Percentiles rank a stretch among this genome's conserved stretches.
Evolutionary conservation across 2,888 invertebrate genomes (phyloP).

Genomic region (Nezara viridula): DNA sequence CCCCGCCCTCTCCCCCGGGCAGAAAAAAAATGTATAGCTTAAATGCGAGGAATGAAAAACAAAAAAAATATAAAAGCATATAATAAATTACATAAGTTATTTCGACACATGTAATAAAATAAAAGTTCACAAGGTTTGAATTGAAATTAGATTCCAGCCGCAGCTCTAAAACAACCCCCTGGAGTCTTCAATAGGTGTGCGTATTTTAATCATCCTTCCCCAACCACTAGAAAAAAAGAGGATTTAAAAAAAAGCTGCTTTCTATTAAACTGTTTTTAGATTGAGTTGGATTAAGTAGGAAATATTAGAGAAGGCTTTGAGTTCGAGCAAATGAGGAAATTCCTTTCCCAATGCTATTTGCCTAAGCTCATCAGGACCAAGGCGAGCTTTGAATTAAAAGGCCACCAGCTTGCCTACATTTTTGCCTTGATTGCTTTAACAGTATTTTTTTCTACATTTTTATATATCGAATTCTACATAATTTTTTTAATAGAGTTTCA

Average conservation of each 20-base stretch:
- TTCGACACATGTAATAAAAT: no score
- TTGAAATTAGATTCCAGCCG: background rate
- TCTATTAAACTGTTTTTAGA: slow-evolving; percentile 33
- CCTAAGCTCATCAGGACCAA: slow-evolving; percentile 14
- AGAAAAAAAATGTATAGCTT: no score
- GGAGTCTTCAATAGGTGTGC: background rate
- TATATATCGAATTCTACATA: background rate
- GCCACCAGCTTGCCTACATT: slow-evolving; percentile 8
- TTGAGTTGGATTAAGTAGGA: slow-evolving; percentile 37
- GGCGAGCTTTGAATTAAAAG: background rate
- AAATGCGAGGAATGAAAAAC: no score
- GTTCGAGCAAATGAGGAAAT: slow-evolving; percentile 31
- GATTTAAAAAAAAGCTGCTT: background rate
- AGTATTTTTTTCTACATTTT: background rate
- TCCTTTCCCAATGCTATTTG: slow-evolving; percentile 28
- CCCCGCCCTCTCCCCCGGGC: no score
- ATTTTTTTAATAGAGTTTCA: background rate
- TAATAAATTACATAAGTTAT: no score
- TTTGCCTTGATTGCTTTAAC: background rate
- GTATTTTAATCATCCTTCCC: background rate
- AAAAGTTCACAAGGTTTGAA: background rate
- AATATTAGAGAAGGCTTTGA: slow-evolving; percentile 33
- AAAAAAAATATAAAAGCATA: no score
- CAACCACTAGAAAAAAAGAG: background rate
- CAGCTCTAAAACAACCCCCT: background rate